Evolutionary conservation across 2,797 vertebrate genomes (phyloP), one percentile per base, ranked within the genome.

Genomic region (Ambastaia sidthimunki): DNA sequence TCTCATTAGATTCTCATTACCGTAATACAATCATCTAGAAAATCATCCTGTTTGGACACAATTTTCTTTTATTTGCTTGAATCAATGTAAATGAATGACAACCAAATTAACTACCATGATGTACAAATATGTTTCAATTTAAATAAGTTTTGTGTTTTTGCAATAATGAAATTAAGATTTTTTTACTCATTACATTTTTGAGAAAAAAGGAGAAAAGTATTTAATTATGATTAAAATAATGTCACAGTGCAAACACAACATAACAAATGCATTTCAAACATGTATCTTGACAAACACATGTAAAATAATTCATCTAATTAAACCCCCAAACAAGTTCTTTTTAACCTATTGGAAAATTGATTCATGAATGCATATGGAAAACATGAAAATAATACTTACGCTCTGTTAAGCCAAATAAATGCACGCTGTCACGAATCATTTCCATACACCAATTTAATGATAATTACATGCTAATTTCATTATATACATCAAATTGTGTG

Each of bases 381-480:
- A 47, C 48, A 48, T 13, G 52, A 76, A 67, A 72, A 80, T 52
- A 76, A 50, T 71, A 80, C 71, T 50, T 75, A 59, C 67, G 62
- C 52, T 67, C 70, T 73, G 71, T 59, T 80, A 73, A 76, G 63
- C 54, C 67, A 71, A 71, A 75, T 80, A 65, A 83, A 71, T 70
- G 31, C 55, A 76, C 5, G 31, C 52, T 76, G 78, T 67, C 78
- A 59, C 47, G 62, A 80, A 80, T 80, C 50, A 78, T 77, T 79
- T 79, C 60, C 68, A 65, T 65, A 66, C 25, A 72, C 37, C 73
- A 75, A 78, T 68, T 81, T 57, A 76, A 79, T 72, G 75, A 81
- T 83, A 83, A 76, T 81, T 79, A 74, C 75, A 83, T 76, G 71
- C 65, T 76, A 69, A 81, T 81, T 83, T 74, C 71, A 71, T 72